Evolutionary conservation across 2,113 vertebrate species (phyloP), one percentile per base, ranked within the genome.

Genomic region (Lagopus leucura): DNA sequence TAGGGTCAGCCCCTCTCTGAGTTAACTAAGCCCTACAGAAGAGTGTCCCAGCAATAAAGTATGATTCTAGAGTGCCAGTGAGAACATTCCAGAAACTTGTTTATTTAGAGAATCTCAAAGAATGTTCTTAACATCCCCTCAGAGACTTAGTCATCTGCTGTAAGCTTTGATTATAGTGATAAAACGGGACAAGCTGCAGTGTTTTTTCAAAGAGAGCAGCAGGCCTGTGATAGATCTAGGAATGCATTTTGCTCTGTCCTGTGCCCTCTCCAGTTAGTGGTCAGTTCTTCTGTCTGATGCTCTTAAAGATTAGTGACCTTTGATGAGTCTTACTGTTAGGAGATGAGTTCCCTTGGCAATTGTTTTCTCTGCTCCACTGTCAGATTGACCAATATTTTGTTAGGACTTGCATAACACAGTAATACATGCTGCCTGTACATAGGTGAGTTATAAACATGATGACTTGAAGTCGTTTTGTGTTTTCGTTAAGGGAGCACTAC

Each of bases 221-320:
- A 3, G 1, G 18, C 21, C 38, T 11, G 34, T 2, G 21, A 10
- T 5, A 36, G 48, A 4, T 20, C 20, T 24, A 38, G 34, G 38
- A 13, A 0, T 1, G 0, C 1, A 3, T 18, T 27, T 32, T 34
- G 13, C 36, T 19, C 21, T 47, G 43, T 20, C 21, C 61, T 11
- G 20, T 19, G 10, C 40, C 38, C 25, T 38, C 47, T 67, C 16
- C 25, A 28, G 19, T 16, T 32, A n/a, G 73, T 22, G 13, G 5
- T 16, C 11, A 17, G 6, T 47, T 14, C 13, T 17, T 36, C 15
- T 36, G 8, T 25, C 10, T 8, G 72, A 22, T 48, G 55, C 43
- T 70, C 11, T 45, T 54, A 28, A 28, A 30, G 50, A 8, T 21
- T 22, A 8, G 4, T 25, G 38, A 48, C 28, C 74, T 50, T 45